Conservation (phyloP, 1,140 invertebrate genomes). For the Camponotus floridanus region DNA sequence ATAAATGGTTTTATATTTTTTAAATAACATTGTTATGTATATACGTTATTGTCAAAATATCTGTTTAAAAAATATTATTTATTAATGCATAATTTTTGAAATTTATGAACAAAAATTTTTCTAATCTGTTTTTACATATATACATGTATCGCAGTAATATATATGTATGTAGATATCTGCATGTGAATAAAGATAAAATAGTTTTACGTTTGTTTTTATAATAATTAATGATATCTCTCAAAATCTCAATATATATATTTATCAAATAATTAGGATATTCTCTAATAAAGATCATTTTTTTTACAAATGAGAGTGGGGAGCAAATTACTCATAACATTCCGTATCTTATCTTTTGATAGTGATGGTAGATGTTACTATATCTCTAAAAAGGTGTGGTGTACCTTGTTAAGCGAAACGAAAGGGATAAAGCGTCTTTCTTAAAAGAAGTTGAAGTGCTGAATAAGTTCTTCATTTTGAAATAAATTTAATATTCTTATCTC, state of each 20-base stretch:
- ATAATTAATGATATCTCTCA: slow-evolving; percentile 3
- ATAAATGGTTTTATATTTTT: neutral
- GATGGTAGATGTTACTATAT: slow-evolving; percentile 80
- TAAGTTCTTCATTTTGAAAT: slow-evolving; percentile 1
- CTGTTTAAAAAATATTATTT: neutral
- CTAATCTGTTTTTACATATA: neutral
- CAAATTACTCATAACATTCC: slow-evolving; percentile 80
- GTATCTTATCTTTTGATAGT: slow-evolving; percentile 82
- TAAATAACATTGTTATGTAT: neutral
- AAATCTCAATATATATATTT: slow-evolving; percentile 36
- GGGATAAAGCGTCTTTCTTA: slow-evolving; percentile 41
- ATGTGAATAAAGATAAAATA: neutral
- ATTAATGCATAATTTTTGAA: neutral
- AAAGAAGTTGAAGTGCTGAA: neutral
- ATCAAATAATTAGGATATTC: neutral
- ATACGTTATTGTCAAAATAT: neutral
- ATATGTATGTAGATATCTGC: neutral
- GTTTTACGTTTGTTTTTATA: neutral
- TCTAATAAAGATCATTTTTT: slow-evolving; percentile 37
- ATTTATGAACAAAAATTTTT: slow-evolving; percentile 3
- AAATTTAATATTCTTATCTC: neutral
- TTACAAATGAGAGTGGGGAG: slow-evolving; percentile 55
- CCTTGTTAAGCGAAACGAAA: slow-evolving; percentile 61
- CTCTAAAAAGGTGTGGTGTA: slow-evolving; percentile 81
- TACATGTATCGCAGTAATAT: neutral